These are phyloP conservation scores for Seison nebaliae DNA, from an alignment of 1,140 invertebrate species.

Conservation along the genomic window DNA sequence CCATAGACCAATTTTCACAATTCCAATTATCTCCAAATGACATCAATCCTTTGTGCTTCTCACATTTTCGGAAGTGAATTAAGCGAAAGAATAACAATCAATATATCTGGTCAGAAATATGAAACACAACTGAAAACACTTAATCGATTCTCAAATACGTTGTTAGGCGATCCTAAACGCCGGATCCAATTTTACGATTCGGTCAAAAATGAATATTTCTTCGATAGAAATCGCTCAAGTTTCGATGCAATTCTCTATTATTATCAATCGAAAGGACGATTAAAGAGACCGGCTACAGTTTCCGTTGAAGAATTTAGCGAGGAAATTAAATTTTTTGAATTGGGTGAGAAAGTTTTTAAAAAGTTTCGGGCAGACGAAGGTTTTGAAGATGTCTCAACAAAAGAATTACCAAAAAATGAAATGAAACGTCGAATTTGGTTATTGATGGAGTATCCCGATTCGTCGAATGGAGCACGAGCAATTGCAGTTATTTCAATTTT, in stretches of 20 bases:
- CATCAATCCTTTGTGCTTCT: too few species aligned
- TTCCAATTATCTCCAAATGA: too few species aligned
- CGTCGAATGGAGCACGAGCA: slow-evolving; percentile 81
- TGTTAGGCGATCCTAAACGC: slow-evolving; percentile 72
- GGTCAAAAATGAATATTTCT: slow-evolving; percentile 92
- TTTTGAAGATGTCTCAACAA: slow-evolving; percentile 6
- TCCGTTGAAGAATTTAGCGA: slow-evolving; percentile 87
- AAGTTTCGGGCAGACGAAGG: slow-evolving; percentile 52
- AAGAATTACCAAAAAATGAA: slow-evolving; percentile 39
- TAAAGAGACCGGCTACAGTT: slow-evolving; percentile 75
- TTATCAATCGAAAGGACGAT: slow-evolving; percentile 80
- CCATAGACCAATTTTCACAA: too few species aligned
- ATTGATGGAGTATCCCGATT: slow-evolving; percentile 96
- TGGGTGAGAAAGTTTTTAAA: slow-evolving; percentile 78
- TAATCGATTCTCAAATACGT: slow-evolving; percentile 88
- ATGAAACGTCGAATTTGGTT: slow-evolving; percentile 90
- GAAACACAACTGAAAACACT: slow-evolving; percentile 88
- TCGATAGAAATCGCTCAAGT: slow-evolving; percentile 87
- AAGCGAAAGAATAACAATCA: slow-evolving; percentile 47
- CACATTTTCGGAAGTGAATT: not conserved
- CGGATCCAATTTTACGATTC: slow-evolving; percentile 85
- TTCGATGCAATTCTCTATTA: slow-evolving; percentile 73
- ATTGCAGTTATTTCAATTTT: slow-evolving; percentile 97
- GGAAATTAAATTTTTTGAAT: slow-evolving; percentile 90
- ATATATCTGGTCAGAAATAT: slow-evolving; percentile 87